Evolutionary conservation across 2,888 invertebrate genomes (phyloP).

Genomic region (Ochropacha duplaris): DNA sequence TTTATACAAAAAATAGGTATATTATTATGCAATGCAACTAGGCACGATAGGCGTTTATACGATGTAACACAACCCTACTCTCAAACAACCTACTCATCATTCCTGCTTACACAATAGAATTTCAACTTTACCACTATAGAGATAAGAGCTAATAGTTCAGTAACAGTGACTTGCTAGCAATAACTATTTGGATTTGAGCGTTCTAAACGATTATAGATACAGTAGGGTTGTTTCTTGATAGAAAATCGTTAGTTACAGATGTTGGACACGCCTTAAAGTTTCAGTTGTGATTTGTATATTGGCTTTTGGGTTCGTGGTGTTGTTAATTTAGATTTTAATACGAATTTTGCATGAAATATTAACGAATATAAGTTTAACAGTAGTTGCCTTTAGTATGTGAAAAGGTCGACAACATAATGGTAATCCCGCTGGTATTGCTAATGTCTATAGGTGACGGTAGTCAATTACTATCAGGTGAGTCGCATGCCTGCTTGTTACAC

Average conservation of each 20-base stretch:
- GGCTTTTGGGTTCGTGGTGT: slow-evolving; percentile 27
- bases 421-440: no score
- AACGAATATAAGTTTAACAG: not conserved
- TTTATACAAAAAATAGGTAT: not conserved
- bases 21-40: slow-evolving; percentile 3
- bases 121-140: slow-evolving; percentile 38
- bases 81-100: slow-evolving; percentile 13
- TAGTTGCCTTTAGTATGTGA: no score
- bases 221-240: slow-evolving; percentile 40
- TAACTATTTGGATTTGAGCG: slow-evolving; percentile 48
- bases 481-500: no score
- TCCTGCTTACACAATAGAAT: slow-evolving; percentile 37
- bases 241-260: slow-evolving; percentile 46
- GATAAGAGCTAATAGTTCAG: slow-evolving; percentile 43
- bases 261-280: slow-evolving; percentile 37
- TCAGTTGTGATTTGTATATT: slow-evolving; percentile 46
- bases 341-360: slow-evolving; percentile 15
- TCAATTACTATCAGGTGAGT: no score
- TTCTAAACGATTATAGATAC: slow-evolving; percentile 61
- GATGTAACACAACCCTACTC: not conserved
- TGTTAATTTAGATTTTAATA: slow-evolving; percentile 22
- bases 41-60: slow-evolving; percentile 1
- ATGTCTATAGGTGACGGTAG: no score
- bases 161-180: slow-evolving; percentile 41
- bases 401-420: no score